Conservation (phyloP, 1,140 invertebrate species). For the Nymphalis io region DNA sequence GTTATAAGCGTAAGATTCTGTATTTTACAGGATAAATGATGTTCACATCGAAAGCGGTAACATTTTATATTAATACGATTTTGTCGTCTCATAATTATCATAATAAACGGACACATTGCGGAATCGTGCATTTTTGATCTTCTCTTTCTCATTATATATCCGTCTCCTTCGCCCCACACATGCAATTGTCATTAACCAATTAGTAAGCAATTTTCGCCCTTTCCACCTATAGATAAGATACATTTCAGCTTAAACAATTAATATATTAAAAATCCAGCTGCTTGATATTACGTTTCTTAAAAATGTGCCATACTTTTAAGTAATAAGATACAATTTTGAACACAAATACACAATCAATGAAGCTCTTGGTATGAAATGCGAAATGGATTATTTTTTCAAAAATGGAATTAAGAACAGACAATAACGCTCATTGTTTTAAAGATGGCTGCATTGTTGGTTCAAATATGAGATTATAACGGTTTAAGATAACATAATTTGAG, state of each 20-base stretch:
- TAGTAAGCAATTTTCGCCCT: constrained; percentile 58
- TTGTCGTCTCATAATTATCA: constrained; percentile 68
- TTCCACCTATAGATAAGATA: constrained; percentile 52
- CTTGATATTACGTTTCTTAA: constrained; percentile 28
- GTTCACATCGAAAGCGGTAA: constrained; percentile 17
- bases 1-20: not conserved
- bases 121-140: constrained; percentile 55
- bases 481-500: constrained; percentile 5
- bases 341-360: constrained; percentile 54
- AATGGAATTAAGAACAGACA: constrained; percentile 80
- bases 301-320: constrained; percentile 39
- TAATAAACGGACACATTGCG: constrained; percentile 65
- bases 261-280: constrained; percentile 60
- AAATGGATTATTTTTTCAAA: constrained; percentile 80
- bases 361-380: constrained; percentile 70
- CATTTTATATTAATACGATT: constrained; percentile 39
- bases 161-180: constrained; percentile 52
- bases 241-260: constrained; percentile 52
- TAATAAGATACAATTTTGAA: constrained; percentile 45
- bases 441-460: constrained; percentile 67
- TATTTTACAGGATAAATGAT: constrained; percentile 14
- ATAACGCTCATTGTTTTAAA: constrained; percentile 79
- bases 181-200: constrained; percentile 65
- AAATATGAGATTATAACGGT: constrained; percentile 66
- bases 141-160: constrained; percentile 50